These are phyloP conservation scores for Melanotaenia pygmaea DNA, from an alignment of 2,797 vertebrate species.

Conservation along the genomic window DNA sequence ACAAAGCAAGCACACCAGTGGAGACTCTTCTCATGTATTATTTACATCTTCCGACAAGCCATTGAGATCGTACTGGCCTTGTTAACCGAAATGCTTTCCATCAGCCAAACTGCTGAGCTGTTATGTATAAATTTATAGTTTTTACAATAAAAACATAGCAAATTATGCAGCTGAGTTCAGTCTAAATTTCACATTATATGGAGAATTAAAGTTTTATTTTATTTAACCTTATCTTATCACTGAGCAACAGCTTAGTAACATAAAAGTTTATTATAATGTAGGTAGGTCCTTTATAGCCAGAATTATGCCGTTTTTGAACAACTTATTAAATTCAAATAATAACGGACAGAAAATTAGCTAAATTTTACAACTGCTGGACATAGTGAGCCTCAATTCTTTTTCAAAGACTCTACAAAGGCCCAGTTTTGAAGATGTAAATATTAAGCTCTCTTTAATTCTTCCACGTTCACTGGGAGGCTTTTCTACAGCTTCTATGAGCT, in stretches of 20 bases:
- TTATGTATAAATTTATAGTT: not conserved
- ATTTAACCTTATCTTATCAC: not conserved
- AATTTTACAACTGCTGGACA: not conserved
- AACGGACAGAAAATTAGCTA: not conserved
- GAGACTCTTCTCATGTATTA: not conserved
- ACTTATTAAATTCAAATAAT: not conserved
- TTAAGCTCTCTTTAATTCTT: not conserved
- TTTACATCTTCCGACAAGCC: not conserved
- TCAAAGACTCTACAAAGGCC: no score
- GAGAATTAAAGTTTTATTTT: not conserved
- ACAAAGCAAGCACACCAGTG: not conserved
- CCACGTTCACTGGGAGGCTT: slow-evolving; percentile 3
- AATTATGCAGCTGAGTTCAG: not conserved
- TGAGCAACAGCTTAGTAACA: no score
- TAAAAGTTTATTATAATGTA: no score
- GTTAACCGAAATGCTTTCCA: not conserved
- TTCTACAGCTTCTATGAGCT: not conserved
- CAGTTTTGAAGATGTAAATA: not conserved
- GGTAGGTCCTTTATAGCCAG: not conserved
- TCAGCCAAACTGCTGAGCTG: not conserved
- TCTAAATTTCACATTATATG: not conserved
- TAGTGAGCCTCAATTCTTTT: no score
- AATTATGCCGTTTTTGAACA: not conserved
- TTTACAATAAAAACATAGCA: not conserved
- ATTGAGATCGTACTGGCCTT: not conserved